Conservation (phyloP, 2,113 vertebrate species). For the Acinonyx jubatus region DNA sequence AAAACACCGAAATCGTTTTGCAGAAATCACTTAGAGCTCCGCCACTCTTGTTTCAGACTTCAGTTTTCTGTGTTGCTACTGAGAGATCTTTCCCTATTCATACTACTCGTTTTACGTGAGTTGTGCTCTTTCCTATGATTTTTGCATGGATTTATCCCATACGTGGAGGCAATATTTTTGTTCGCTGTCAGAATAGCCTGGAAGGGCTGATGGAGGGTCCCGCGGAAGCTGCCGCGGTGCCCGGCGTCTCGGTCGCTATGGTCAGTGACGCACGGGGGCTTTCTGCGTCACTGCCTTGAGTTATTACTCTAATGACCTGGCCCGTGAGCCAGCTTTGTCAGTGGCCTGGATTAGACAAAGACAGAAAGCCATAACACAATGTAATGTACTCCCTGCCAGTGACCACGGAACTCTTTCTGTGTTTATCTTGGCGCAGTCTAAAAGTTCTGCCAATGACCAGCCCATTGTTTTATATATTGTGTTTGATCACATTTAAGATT, state of each 20-base stretch:
- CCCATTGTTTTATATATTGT: background rate
- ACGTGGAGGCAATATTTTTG: background rate
- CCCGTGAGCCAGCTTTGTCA: background rate
- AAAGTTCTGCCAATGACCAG: background rate
- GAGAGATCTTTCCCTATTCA: background rate
- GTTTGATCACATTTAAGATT: constrained; percentile 1
- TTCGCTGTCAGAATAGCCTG: background rate
- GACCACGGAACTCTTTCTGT: background rate
- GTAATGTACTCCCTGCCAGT: background rate
- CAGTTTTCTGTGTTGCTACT: background rate
- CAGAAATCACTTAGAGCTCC: background rate
- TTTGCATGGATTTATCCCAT: background rate
- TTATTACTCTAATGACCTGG: background rate
- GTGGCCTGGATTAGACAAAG: background rate
- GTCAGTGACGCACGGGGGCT: background rate
- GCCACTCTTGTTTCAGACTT: background rate
- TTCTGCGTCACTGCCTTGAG: background rate
- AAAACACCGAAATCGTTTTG: background rate
- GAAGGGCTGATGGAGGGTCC: background rate
- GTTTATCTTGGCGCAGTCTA: background rate
- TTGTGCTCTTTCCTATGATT: background rate
- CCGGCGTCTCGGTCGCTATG: background rate
- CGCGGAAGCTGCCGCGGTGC: background rate
- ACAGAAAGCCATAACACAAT: background rate
- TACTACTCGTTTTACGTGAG: background rate